These are phyloP conservation scores for Zaprionus nigranus DNA, from an alignment of 1,140 invertebrate genomes.

Conservation along the genomic window DNA sequence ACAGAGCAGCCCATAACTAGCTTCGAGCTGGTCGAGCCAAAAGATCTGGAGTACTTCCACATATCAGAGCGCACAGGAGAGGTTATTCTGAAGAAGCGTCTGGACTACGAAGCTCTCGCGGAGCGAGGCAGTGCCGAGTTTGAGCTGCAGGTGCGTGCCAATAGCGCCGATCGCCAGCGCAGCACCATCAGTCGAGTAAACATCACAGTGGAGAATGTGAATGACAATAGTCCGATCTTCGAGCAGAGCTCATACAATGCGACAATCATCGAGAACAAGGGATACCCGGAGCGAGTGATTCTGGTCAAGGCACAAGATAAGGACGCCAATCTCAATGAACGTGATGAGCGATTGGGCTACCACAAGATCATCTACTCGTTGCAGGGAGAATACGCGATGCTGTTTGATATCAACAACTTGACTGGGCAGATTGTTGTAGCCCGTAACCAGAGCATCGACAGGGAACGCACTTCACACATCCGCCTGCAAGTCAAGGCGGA, in stretches of 20 bases:
- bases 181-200: slow-evolving; percentile 88
- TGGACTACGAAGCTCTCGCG: slow-evolving; percentile 90
- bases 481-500: slow-evolving; percentile 89
- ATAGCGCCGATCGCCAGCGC: slow-evolving; percentile 88
- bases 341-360: slow-evolving; percentile 87
- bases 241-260: slow-evolving; percentile 89
- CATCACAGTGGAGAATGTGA: slow-evolving; percentile 90
- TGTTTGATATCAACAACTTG: slow-evolving; percentile 89
- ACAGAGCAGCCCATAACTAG: slow-evolving; percentile 87
- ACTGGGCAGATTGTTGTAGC: slow-evolving; percentile 89
- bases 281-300: slow-evolving; percentile 88
- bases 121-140: slow-evolving; percentile 86
- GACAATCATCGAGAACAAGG: slow-evolving; percentile 89
- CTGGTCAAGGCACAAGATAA: slow-evolving; percentile 89
- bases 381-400: slow-evolving; percentile 89
- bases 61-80: slow-evolving; percentile 89
- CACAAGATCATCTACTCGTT: slow-evolving; percentile 89
- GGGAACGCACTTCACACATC: slow-evolving; percentile 90
- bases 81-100: slow-evolving; percentile 88
- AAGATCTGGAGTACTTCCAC: slow-evolving; percentile 84
- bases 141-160: slow-evolving; percentile 89
- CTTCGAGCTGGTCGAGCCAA: slow-evolving; percentile 86
- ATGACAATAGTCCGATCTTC: slow-evolving; percentile 92
- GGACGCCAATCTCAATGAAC: slow-evolving; percentile 88
- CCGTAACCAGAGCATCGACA: slow-evolving; percentile 89